These are phyloP conservation scores for Hymenochirus boettgeri DNA, from an alignment of 2,113 vertebrate genomes.

Conservation along the genomic window DNA sequence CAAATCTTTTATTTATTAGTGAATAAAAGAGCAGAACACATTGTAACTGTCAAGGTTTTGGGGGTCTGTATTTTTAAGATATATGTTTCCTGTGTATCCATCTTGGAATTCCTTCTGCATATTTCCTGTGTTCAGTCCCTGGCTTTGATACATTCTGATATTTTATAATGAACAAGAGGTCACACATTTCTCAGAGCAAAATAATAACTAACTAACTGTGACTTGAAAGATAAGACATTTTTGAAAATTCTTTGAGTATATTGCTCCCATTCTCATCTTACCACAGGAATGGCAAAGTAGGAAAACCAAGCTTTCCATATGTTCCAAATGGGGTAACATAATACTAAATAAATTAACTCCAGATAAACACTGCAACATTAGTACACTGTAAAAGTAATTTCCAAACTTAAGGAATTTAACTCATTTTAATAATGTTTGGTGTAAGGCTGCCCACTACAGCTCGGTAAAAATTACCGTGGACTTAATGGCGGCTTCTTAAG, in stretches of 20 bases:
- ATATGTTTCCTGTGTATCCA: neutral
- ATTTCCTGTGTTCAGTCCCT: constrained; percentile 7
- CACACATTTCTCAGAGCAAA: constrained; percentile 28
- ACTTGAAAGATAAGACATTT: constrained; percentile 14
- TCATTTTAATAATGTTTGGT: too few relatives aligned
- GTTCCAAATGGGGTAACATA: constrained; percentile 10
- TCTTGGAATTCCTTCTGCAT: constrained; percentile 16
- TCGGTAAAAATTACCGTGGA: too few relatives aligned
- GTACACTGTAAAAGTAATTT: too few relatives aligned
- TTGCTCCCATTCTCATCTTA: constrained; percentile 4
- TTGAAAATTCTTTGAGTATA: neutral
- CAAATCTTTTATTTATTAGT: too few relatives aligned
- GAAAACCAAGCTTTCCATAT: neutral
- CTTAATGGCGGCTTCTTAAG: too few relatives aligned
- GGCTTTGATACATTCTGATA: constrained; percentile 9
- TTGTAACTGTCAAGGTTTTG: neutral
- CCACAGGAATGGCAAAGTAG: constrained; percentile 24
- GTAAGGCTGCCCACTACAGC: too few relatives aligned
- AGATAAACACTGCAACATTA: too few relatives aligned
- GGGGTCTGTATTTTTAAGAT: neutral
- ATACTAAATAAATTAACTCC: constrained; percentile 20
- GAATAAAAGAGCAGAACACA: neutral
- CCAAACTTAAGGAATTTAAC: too few relatives aligned
- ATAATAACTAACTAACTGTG: constrained; percentile 1
- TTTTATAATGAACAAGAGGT: constrained; percentile 17